A percentile compares a stretch with the other conserved stretches of the same genome.
Conservation (phyloP, 2,113 vertebrate species). For the Haliaeetus leucogaster region DNA sequence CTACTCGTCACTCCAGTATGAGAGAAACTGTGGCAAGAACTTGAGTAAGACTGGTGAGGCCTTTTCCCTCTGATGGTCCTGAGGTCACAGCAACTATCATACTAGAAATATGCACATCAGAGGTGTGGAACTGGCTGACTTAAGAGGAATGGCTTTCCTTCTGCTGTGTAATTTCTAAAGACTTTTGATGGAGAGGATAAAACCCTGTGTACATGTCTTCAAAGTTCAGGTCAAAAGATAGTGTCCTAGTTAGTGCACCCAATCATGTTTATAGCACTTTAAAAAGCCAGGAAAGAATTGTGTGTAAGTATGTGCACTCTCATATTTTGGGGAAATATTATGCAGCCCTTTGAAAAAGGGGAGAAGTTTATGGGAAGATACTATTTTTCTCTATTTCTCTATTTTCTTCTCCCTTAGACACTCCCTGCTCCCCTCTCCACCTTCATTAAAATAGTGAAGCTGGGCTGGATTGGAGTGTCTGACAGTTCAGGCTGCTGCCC, state of each 20-base stretch:
- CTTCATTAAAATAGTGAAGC: not conserved
- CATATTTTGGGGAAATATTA: not conserved
- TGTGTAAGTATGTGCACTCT: not conserved
- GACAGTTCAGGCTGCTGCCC: not conserved
- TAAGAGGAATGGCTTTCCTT: not conserved
- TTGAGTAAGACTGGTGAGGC: not conserved
- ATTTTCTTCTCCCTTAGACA: not conserved
- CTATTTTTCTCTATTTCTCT: not conserved
- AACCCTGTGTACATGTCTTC: not conserved
- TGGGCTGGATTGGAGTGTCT: not conserved
- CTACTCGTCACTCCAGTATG: not conserved
- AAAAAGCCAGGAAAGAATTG: not conserved
- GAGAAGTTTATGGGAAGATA: not conserved
- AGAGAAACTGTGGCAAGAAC: not conserved
- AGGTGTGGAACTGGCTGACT: not conserved
- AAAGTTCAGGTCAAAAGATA: not conserved
- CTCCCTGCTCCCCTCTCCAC: not conserved
- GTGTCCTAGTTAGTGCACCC: not conserved
- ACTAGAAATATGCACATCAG: not conserved
- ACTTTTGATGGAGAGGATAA: not conserved
- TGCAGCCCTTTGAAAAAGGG: not conserved
- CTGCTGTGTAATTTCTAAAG: not conserved
- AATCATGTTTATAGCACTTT: not conserved
- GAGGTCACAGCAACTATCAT: not conserved
- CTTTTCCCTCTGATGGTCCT: not conserved